Evolutionary conservation across 2,797 vertebrate genomes (phyloP), one percentile per base, ranked within the genome.

Genomic region (Mormyrops attenuatus): DNA sequence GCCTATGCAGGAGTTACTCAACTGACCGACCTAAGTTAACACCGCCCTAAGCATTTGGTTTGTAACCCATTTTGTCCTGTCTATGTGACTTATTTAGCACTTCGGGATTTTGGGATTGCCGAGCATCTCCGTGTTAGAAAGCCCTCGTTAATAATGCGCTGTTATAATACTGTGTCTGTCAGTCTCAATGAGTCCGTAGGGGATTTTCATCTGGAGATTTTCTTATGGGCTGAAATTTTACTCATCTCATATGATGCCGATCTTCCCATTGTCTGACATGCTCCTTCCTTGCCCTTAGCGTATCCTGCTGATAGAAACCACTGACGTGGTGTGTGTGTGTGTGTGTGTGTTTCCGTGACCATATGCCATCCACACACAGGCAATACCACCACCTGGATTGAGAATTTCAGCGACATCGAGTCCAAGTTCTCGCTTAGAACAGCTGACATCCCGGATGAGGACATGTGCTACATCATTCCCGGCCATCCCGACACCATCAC

Each of bases 391-490:
- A 91, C 90, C 91, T 50, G 20, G 69, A 88, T 91, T 63, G 91
- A 60, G 3, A 93, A 95, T 92, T 96, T 96, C 85, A 86, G 77
- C 2, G 92, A 93, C 50, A 96, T 97, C 0, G 93, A 96, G 91
- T 97, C 96, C 90, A 97, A 96, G 93, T 97, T 97, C 94, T 95
- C 96, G 7, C 92, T 97, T 85, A 93, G 97, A 84, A 96, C 91
- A 0, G 92, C 94, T 7, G 94, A 95, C 88, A 95, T 95, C 77
- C 95, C 96, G 0, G 95, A 94, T 15, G 97, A 97, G 17, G 97
- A 97, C 90, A 92, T 94, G 2, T 98, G 97, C 90, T 95, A 96
- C 90, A 91, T 98, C 5, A 90, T 97, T 90, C 96, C 97, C 1
- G 97, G 97, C 34, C 91, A 94, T 47, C 88, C 90, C 50, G 92